A percentile compares a stretch with the other conserved stretches of the same genome.
These are phyloP conservation scores for Nycteola revayana DNA, from an alignment of 2,888 invertebrate species.

Conservation along the genomic window DNA sequence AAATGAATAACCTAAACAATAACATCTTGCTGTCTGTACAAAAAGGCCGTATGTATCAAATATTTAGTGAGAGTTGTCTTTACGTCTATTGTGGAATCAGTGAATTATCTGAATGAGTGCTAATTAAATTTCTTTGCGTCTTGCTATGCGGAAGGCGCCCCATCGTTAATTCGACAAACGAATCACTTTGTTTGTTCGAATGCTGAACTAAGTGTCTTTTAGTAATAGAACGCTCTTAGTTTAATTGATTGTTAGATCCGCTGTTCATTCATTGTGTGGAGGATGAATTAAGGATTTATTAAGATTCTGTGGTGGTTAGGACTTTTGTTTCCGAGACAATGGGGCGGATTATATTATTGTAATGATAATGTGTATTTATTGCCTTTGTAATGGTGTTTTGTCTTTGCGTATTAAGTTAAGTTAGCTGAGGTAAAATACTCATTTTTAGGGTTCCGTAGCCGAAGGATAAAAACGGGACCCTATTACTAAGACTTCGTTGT, in stretches of 20 bases:
- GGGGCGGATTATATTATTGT: no score
- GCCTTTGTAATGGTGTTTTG: no score
- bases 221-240: constrained; percentile 20
- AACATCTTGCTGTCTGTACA: no score
- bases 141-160: constrained; percentile 55
- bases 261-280: neutral
- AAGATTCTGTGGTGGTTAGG: no score
- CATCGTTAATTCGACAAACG: constrained; percentile 52
- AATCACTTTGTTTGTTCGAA: constrained; percentile 55
- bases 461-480: no score
- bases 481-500: no score
- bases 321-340: no score
- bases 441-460: no score
- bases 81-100: constrained; percentile 59
- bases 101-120: constrained; percentile 70
- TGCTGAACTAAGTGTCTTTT: constrained; percentile 40
- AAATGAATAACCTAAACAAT: no score
- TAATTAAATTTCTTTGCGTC: constrained; percentile 72
- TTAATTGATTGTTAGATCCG: constrained; percentile 16
- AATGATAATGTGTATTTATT: no score
- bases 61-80: constrained; percentile 58
- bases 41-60: constrained; percentile 30
- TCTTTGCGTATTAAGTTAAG: no score
- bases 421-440: no score
- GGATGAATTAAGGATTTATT: neutral